Percentiles rank a stretch among this genome's conserved stretches.
These are phyloP conservation scores for Nettapus auritus DNA, from an alignment of 2,113 vertebrate genomes.

Conservation along the genomic window DNA sequence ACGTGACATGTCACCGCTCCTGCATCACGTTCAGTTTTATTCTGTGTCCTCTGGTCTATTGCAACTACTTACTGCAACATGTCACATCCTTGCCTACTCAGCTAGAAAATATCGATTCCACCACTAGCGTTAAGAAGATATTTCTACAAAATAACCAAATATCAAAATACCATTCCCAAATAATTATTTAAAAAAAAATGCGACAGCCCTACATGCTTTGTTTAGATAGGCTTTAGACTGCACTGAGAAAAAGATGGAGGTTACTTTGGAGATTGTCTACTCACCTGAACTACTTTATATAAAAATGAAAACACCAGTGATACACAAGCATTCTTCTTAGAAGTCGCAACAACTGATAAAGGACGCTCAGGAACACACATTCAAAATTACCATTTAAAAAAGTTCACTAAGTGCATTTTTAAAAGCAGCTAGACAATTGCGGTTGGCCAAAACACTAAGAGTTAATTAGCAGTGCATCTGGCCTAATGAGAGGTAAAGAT, in stretches of 20 bases:
- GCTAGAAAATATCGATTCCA: neutral
- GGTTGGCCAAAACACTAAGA: neutral
- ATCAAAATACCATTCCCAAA: neutral
- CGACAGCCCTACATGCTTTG: rapidly evolving
- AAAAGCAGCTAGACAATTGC: neutral
- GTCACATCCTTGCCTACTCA: slow-evolving; percentile 33
- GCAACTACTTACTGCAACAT: neutral
- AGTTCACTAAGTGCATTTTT: neutral
- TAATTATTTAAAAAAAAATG: neutral
- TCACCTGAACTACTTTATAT: slow-evolving; percentile 97
- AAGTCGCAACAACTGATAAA: slow-evolving; percentile 92
- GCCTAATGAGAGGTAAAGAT: neutral
- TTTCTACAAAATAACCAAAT: neutral
- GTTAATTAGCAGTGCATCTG: neutral
- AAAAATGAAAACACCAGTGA: slow-evolving; percentile 98
- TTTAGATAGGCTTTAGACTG: neutral
- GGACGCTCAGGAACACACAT: slow-evolving; percentile 72
- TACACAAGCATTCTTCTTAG: slow-evolving; percentile 97
- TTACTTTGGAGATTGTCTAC: neutral
- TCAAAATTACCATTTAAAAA: neutral
- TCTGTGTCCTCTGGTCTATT: neutral
- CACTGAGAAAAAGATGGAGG: neutral
- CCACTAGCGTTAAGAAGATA: neutral
- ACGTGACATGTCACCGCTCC: neutral
- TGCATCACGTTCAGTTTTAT: neutral